phyloP scores from a whole-genome alignment of 1,140 invertebrate genomes.

The Musca vetustissima region DNA sequence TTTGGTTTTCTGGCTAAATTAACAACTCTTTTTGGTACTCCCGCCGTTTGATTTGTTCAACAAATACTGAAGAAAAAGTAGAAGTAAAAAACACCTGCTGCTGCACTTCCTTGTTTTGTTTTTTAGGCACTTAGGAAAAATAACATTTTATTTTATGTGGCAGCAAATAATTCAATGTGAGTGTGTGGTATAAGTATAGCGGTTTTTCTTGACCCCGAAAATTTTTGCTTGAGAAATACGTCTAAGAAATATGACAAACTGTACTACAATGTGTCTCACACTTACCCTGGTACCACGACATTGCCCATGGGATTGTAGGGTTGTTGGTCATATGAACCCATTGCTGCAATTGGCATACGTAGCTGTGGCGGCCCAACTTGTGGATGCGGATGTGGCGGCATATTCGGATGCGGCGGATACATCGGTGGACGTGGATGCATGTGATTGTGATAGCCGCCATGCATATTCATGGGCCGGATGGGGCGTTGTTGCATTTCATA shows the following conservation, averaged over 20 bases:
- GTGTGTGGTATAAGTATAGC: too few species aligned
- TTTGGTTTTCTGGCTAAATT: too few species aligned
- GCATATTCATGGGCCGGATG: slow-evolving; percentile 7
- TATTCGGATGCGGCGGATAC: slow-evolving; percentile 12
- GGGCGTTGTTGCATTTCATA: slow-evolving; percentile 17
- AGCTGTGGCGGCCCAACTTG: background rate
- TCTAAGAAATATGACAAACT: background rate
- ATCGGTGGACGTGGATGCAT: slow-evolving; percentile 10
- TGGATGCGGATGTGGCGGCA: slow-evolving; percentile 11
- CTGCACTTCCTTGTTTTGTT: too few species aligned
- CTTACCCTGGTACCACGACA: slow-evolving; percentile 14
- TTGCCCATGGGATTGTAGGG: background rate
- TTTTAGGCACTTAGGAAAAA: too few species aligned
- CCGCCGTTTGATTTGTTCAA: too few species aligned
- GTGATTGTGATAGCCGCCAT: slow-evolving; percentile 5
- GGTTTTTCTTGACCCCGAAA: background rate
- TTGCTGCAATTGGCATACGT: slow-evolving; percentile 6
- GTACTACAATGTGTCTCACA: slow-evolving; percentile 7
- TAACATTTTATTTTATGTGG: too few species aligned
- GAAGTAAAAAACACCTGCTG: too few species aligned
- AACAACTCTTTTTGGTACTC: too few species aligned
- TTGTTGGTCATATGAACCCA: slow-evolving; percentile 3
- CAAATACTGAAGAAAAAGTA: too few species aligned
- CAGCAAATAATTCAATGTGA: too few species aligned
- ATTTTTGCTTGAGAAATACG: too few species aligned